Evolutionary conservation across 2,888 invertebrate genomes (phyloP).

Genomic region (Coelinius sp.): DNA sequence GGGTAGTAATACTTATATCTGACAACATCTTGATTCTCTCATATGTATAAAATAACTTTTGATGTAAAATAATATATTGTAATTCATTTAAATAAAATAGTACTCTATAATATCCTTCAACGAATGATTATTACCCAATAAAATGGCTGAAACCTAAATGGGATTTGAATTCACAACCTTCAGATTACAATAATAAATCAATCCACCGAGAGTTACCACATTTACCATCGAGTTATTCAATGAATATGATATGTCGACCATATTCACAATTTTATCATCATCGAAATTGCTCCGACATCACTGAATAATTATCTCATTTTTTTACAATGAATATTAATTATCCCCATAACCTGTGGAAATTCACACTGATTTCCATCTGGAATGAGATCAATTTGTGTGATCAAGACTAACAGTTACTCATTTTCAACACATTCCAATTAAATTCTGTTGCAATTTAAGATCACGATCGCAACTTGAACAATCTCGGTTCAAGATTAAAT

Average conservation of each 20-base stretch:
- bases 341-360: background rate
- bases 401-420: background rate
- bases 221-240: background rate
- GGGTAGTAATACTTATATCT: background rate
- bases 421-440: background rate
- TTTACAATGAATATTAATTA: background rate
- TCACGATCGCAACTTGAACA: background rate
- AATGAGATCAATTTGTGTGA: background rate
- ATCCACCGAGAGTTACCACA: background rate
- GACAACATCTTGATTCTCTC: no score
- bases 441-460: background rate
- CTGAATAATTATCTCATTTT: background rate
- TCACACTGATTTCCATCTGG: background rate
- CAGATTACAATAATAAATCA: background rate
- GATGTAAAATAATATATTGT: background rate
- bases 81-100: background rate
- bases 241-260: background rate
- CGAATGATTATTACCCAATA: background rate
- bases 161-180: background rate
- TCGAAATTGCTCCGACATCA: no score
- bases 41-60: no score
- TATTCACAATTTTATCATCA: no score
- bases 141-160: background rate
- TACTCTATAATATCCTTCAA: background rate
- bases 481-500: no score